phyloP scores from a whole-genome alignment of 2,888 invertebrate species.

The Dilophus febrilis region DNA sequence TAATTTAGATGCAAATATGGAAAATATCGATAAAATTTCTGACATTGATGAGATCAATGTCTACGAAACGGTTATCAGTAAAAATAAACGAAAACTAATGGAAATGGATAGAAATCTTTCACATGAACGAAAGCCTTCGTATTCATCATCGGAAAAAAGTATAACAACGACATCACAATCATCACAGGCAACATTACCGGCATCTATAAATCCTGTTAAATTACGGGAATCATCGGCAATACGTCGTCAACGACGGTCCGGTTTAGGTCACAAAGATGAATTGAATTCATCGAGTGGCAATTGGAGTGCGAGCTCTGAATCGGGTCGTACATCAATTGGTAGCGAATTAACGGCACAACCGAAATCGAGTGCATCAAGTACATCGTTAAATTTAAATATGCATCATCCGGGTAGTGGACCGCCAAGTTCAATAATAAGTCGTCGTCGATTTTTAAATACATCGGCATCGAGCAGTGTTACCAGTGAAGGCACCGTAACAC shows the following conservation, averaged over 20 bases:
- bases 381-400: constrained; percentile 44
- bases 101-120: constrained; percentile 43
- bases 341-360: constrained; percentile 60
- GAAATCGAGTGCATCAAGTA: constrained; percentile 52
- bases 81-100: constrained; percentile 39
- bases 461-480: constrained; percentile 71
- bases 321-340: constrained; percentile 68
- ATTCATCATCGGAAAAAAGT: constrained; percentile 60
- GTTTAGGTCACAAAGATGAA: constrained; percentile 49
- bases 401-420: constrained; percentile 35
- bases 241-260: constrained; percentile 49
- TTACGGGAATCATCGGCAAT: constrained; percentile 57
- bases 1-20: constrained; percentile 6
- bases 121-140: constrained; percentile 62
- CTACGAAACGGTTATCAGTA: constrained; percentile 49
- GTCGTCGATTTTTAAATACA: constrained; percentile 48
- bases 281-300: constrained; percentile 84
- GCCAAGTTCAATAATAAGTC: constrained; percentile 51
- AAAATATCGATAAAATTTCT: constrained; percentile 24
- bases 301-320: constrained; percentile 88
- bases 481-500: constrained; percentile 69
- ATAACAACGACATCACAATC: constrained; percentile 38
- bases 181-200: constrained; percentile 14
- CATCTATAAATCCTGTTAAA: constrained; percentile 39
- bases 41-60: constrained; percentile 42